A percentile compares a stretch with the other conserved stretches of the same genome.
phyloP scores from a whole-genome alignment of 1,140 invertebrate genomes.

The Zophobas atratus region DNA sequence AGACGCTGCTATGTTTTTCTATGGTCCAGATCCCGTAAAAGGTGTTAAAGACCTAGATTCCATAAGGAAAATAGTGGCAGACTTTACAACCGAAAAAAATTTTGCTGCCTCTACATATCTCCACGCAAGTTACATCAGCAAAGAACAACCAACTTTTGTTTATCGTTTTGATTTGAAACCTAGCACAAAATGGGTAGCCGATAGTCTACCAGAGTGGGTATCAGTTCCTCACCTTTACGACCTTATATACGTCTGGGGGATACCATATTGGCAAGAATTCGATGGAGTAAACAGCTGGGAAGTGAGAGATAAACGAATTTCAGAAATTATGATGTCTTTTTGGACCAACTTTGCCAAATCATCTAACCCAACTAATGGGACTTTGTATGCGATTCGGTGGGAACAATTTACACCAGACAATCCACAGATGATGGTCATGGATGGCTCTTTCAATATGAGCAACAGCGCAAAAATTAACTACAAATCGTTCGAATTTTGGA shows the following conservation, averaged over 20 bases:
- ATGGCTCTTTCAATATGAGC: slow-evolving; percentile 82
- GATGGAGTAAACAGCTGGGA: slow-evolving; percentile 75
- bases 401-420: slow-evolving; percentile 74
- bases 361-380: slow-evolving; percentile 78
- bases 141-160: slow-evolving; percentile 74
- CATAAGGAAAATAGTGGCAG: slow-evolving; percentile 75
- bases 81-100: slow-evolving; percentile 81
- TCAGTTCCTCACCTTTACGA: slow-evolving; percentile 85
- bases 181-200: slow-evolving; percentile 73
- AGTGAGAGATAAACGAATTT: slow-evolving; percentile 80
- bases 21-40: slow-evolving; percentile 72
- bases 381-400: slow-evolving; percentile 79
- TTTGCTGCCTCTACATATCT: slow-evolving; percentile 79
- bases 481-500: slow-evolving; percentile 85
- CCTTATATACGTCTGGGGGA: slow-evolving; percentile 83
- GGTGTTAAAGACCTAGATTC: slow-evolving; percentile 73
- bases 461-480: slow-evolving; percentile 77
- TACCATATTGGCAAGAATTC: slow-evolving; percentile 76
- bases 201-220: slow-evolving; percentile 80
- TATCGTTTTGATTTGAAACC: slow-evolving; percentile 85
- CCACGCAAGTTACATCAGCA: slow-evolving; percentile 76
- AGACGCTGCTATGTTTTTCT: slow-evolving; percentile 83
- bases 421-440: slow-evolving; percentile 80
- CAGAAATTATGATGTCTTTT: slow-evolving; percentile 83
- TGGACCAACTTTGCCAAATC: slow-evolving; percentile 82